phyloP scores from a whole-genome alignment of 2,113 vertebrate genomes.

The Phycodurus eques region DNA sequence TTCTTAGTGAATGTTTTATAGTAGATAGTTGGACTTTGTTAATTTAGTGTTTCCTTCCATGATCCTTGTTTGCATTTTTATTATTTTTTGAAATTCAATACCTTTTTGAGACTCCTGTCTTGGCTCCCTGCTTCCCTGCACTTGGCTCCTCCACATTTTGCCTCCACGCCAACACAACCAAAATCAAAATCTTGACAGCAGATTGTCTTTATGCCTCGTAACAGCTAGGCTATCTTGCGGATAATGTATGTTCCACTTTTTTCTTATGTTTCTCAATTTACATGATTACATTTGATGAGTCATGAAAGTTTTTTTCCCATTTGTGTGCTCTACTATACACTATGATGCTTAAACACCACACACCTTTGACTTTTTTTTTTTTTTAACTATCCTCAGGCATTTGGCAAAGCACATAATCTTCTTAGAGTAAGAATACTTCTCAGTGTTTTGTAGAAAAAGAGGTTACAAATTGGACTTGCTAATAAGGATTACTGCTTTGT shows the following conservation, averaged over 20 bases:
- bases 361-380: conserved; percentile 12
- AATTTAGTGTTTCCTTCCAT: too few relatives aligned
- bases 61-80: too few relatives aligned
- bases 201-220: conserved; percentile 1
- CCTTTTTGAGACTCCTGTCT: too few relatives aligned
- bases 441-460: conserved; percentile 16
- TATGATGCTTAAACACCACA: conserved; percentile 32
- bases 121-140: too few relatives aligned
- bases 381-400: conserved; percentile 41
- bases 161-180: too few relatives aligned
- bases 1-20: too few relatives aligned
- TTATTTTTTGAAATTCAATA: too few relatives aligned
- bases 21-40: too few relatives aligned
- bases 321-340: conserved; percentile 12
- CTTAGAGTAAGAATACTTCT: conserved; percentile 42
- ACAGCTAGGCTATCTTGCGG: conserved; percentile 2
- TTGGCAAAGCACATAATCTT: conserved; percentile 59
- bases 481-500: conserved; percentile 7
- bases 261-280: background rate
- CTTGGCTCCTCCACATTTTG: too few relatives aligned
- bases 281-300: background rate
- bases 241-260: background rate
- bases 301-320: background rate
- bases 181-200: too few relatives aligned
- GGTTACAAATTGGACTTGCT: conserved; percentile 21